These are phyloP conservation scores for Rhinella marina DNA, from an alignment of 2,797 vertebrate species.

Conservation along the genomic window DNA sequence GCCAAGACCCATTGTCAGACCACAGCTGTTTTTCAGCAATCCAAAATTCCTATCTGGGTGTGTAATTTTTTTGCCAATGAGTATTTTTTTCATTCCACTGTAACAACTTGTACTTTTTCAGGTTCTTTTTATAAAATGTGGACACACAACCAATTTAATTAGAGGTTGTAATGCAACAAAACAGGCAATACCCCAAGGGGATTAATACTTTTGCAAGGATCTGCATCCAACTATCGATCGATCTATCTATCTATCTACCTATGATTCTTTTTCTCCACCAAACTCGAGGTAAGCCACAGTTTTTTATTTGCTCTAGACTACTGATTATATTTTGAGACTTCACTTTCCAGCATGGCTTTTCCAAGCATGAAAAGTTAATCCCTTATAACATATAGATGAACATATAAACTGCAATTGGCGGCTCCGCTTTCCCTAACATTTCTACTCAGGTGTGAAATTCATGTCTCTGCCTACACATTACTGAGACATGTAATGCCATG, in stretches of 20 bases:
- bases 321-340: neutral
- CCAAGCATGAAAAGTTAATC: neutral
- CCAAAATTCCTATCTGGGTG: too few relatives aligned
- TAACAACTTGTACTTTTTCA: too few relatives aligned
- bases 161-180: too few relatives aligned
- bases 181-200: too few relatives aligned
- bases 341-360: neutral
- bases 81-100: too few relatives aligned
- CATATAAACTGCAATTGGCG: neutral
- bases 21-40: too few relatives aligned
- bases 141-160: too few relatives aligned
- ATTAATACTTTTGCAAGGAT: too few relatives aligned
- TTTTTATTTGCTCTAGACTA: neutral
- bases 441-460: constrained; percentile 22
- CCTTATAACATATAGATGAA: constrained; percentile 1
- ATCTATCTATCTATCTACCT: neutral
- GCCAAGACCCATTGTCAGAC: too few relatives aligned
- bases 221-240: neutral
- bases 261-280: neutral
- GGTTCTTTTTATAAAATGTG: too few relatives aligned
- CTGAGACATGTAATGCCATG: neutral
- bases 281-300: neutral
- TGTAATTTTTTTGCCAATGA: too few relatives aligned
- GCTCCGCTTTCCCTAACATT: neutral
- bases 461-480: neutral